A percentile compares a stretch with the other conserved stretches of the same genome.
Evolutionary conservation across 2,888 invertebrate genomes (phyloP).

Genomic region (Drosophila differens): DNA sequence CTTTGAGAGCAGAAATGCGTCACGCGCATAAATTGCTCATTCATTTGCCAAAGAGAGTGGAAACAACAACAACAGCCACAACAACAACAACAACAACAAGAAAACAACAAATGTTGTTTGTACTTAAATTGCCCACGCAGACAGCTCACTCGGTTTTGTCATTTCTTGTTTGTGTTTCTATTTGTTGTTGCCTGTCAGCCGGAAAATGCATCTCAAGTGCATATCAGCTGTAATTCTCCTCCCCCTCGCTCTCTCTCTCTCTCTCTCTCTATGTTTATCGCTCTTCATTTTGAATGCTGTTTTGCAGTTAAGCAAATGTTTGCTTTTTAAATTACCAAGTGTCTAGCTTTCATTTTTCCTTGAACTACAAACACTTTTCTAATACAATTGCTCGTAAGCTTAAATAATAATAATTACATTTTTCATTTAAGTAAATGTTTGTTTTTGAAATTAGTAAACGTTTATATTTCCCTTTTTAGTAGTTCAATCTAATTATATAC

Average conservation of each 20-base stretch:
- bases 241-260: slow-evolving; percentile 10
- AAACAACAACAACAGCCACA: slow-evolving; percentile 27
- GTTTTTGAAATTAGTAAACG: background rate
- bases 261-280: background rate
- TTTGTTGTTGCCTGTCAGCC: slow-evolving; percentile 30
- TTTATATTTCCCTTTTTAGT: background rate
- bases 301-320: slow-evolving; percentile 7
- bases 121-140: slow-evolving; percentile 62
- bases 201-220: slow-evolving; percentile 58
- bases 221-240: slow-evolving; percentile 25
- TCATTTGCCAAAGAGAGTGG: slow-evolving; percentile 59
- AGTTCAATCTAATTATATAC: background rate
- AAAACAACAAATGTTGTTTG: slow-evolving; percentile 26
- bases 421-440: slow-evolving; percentile 6
- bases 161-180: slow-evolving; percentile 10
- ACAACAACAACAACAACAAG: slow-evolving; percentile 29
- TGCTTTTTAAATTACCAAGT: background rate
- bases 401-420: background rate
- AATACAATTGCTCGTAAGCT: background rate
- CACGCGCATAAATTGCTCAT: slow-evolving; percentile 75
- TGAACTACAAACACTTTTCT: background rate
- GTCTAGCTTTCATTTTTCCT: background rate
- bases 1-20: slow-evolving; percentile 73
- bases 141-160: slow-evolving; percentile 36
- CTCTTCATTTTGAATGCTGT: background rate